Percentiles rank a stretch among this genome's conserved stretches.
These are phyloP conservation scores for Heliothis virescens DNA, from an alignment of 1,140 invertebrate species.

Conservation along the genomic window DNA sequence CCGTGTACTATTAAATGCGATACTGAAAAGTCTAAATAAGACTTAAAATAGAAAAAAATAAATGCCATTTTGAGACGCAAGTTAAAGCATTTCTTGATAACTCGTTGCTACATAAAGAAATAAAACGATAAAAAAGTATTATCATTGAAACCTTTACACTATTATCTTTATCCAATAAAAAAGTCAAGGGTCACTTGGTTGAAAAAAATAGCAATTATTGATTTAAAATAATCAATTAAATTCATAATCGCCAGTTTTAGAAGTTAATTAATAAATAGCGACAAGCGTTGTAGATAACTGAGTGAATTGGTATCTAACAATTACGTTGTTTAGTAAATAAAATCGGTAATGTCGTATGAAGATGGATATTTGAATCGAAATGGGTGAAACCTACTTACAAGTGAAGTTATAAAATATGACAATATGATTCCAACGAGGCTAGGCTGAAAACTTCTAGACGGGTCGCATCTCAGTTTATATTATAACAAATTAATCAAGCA, in stretches of 20 bases:
- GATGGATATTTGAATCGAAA: slow-evolving; percentile 20
- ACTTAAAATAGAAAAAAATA: slow-evolving; percentile 67
- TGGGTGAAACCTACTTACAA: slow-evolving; percentile 42
- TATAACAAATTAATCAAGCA: neutral
- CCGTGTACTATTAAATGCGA: slow-evolving; percentile 51
- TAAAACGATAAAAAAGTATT: slow-evolving; percentile 61
- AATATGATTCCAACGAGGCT: slow-evolving; percentile 17
- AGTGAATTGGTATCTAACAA: slow-evolving; percentile 13
- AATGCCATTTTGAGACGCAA: slow-evolving; percentile 68
- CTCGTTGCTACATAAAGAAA: slow-evolving; percentile 61
- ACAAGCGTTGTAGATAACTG: slow-evolving; percentile 38
- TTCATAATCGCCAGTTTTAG: slow-evolving; percentile 52
- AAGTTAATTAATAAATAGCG: slow-evolving; percentile 55
- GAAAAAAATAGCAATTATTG: slow-evolving; percentile 62
- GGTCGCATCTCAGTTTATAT: neutral
- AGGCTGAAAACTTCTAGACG: neutral
- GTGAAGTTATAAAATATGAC: slow-evolving; percentile 35
- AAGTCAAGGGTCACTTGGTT: slow-evolving; percentile 59
- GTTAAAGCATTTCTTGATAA: slow-evolving; percentile 50
- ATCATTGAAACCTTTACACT: slow-evolving; percentile 62
- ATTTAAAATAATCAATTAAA: slow-evolving; percentile 63
- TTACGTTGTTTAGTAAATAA: neutral
- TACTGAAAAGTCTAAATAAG: slow-evolving; percentile 56
- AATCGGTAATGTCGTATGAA: slow-evolving; percentile 18
- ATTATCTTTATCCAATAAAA: slow-evolving; percentile 59